Percentiles rank a stretch among this genome's conserved stretches.
Conservation (phyloP, 2,113 vertebrate genomes). For the Morone chrysops region DNA sequence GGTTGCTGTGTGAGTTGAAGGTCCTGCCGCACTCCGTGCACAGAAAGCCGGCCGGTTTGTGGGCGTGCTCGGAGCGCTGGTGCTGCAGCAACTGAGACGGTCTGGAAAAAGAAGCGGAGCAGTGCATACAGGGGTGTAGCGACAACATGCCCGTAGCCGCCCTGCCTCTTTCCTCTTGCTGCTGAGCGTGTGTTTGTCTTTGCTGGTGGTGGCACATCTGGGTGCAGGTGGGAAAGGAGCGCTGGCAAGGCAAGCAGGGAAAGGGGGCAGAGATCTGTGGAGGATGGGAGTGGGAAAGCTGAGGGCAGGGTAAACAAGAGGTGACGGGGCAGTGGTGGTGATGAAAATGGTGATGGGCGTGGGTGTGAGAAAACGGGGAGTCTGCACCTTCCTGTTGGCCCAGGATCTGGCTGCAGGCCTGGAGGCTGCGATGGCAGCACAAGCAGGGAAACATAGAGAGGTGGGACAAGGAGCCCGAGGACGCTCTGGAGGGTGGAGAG, state of each 20-base stretch:
- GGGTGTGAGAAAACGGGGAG: conserved; percentile 61
- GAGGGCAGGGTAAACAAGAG: conserved; percentile 75
- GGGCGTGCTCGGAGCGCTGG: conserved; percentile 81
- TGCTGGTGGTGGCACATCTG: conserved; percentile 74
- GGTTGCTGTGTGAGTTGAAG: conserved; percentile 87
- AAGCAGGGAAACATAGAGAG: conserved; percentile 79
- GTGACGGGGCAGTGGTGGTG: conserved; percentile 81
- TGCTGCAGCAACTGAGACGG: conserved; percentile 86
- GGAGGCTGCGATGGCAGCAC: conserved; percentile 77
- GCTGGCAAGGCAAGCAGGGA: conserved; percentile 79
- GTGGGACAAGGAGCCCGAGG: conserved; percentile 57
- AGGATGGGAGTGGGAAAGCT: conserved; percentile 49
- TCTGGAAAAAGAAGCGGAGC: conserved; percentile 79
- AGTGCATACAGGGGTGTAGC: conserved; percentile 84
- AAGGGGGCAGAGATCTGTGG: conserved; percentile 65
- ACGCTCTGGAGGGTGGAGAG: conserved; percentile 33
- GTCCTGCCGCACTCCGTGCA: conserved; percentile 85
- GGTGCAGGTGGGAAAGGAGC: conserved; percentile 69
- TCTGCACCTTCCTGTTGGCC: conserved; percentile 66
- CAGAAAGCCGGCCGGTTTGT: conserved; percentile 80
- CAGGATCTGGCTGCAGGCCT: conserved; percentile 70
- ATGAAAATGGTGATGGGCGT: conserved; percentile 77
- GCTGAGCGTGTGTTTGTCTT: conserved; percentile 56
- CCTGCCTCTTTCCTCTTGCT: conserved; percentile 43
- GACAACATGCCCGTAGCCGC: background rate